Conservation (phyloP, 2,888 invertebrate species). For the Agrilus cyanescens region DNA sequence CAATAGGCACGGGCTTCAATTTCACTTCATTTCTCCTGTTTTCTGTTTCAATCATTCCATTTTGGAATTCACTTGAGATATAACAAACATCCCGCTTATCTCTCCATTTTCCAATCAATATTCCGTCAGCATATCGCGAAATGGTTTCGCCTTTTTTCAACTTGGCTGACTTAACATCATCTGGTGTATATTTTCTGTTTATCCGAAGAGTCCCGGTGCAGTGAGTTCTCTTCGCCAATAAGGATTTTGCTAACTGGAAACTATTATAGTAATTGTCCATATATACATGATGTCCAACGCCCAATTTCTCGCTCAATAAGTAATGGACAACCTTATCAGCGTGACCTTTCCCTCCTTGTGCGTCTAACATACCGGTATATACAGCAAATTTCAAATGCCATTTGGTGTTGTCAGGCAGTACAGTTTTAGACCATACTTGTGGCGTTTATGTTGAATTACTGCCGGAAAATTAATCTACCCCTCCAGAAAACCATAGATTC, state of each 20-base stretch:
- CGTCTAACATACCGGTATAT: background rate
- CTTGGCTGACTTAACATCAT: too few relatives aligned
- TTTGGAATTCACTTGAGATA: constrained; percentile 15
- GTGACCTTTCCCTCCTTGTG: constrained; percentile 15
- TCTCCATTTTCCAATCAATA: constrained; percentile 15
- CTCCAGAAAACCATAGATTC: constrained; percentile 23
- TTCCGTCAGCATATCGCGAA: too few relatives aligned
- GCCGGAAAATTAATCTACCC: constrained; percentile 22
- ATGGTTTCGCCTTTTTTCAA: constrained; percentile 14
- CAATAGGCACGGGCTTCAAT: constrained; percentile 11
- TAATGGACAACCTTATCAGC: constrained; percentile 21
- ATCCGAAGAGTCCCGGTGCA: too few relatives aligned
- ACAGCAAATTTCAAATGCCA: background rate
- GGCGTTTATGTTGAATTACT: constrained; percentile 23
- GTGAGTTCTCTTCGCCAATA: background rate
- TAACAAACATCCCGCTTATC: constrained; percentile 14
- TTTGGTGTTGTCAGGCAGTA: background rate
- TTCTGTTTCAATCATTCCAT: constrained; percentile 9
- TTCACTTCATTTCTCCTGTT: constrained; percentile 4
- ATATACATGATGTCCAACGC: constrained; percentile 21
- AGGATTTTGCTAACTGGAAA: background rate
- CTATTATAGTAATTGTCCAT: constrained; percentile 27
- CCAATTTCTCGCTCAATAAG: constrained; percentile 22
- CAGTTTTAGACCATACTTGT: constrained; percentile 15
- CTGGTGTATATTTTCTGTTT: too few relatives aligned